These are phyloP conservation scores for Dicrostonyx torquatus DNA, from an alignment of 2,797 vertebrate species.

Conservation along the genomic window DNA sequence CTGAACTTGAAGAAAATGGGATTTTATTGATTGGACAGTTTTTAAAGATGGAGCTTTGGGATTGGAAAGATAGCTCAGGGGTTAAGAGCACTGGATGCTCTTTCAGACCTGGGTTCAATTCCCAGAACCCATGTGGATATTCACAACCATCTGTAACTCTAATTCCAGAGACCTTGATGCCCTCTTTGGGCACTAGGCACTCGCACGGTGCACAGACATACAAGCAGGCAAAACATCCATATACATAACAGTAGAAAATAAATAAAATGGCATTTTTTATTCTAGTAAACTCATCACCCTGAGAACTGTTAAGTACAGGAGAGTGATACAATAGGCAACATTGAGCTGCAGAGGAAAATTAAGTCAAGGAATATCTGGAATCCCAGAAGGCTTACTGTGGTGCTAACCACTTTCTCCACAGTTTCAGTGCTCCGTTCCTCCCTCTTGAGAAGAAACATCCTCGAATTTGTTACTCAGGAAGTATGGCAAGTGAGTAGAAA, in stretches of 20 bases:
- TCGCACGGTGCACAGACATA: too few species aligned
- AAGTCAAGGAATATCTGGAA: not conserved
- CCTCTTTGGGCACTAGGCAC: too few species aligned
- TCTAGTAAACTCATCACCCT: not conserved
- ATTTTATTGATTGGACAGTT: constrained; percentile 35
- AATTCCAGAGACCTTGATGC: not conserved
- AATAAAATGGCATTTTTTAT: constrained; percentile 33
- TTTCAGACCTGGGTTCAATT: not conserved
- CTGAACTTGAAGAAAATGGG: constrained; percentile 38
- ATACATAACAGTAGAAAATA: not conserved
- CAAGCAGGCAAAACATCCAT: not conserved
- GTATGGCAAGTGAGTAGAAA: not conserved
- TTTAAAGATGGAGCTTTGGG: not conserved
- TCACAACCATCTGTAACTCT: not conserved
- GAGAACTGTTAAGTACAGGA: not conserved
- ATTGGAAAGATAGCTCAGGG: not conserved
- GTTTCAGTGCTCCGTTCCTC: constrained; percentile 6
- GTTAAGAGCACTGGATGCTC: not conserved
- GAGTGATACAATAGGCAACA: not conserved
- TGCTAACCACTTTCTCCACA: not conserved
- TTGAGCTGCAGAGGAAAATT: not conserved
- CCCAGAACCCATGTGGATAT: not conserved
- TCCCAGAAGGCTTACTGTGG: not conserved
- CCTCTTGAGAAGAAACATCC: not conserved
- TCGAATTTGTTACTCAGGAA: not conserved